These are phyloP conservation scores for Notodonta dromedarius DNA, from an alignment of 2,888 invertebrate species.

Conservation along the genomic window DNA sequence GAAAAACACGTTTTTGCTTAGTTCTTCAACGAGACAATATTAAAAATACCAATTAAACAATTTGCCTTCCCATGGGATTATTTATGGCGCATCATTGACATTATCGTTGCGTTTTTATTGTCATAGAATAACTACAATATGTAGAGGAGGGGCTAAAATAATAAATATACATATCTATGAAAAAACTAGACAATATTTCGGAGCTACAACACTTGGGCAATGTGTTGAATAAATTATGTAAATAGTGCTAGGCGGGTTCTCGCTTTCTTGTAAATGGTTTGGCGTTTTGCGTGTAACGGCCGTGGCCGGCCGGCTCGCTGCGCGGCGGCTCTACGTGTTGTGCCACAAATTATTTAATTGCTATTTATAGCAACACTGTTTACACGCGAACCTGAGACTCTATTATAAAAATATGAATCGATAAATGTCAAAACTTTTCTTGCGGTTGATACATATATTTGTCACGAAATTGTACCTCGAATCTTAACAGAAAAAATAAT, in stretches of 20 bases:
- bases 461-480: conserved; percentile 5
- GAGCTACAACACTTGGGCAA: conserved; percentile 51
- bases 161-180: not conserved
- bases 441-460: conserved; percentile 6
- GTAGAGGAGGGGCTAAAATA: no score
- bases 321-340: conserved; percentile 61
- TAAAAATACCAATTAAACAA: no score
- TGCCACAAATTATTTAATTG: conserved; percentile 77
- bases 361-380: conserved; percentile 53
- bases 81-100: no score
- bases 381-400: conserved; percentile 50
- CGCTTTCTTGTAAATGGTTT: conserved; percentile 82
- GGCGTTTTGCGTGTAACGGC: conserved; percentile 76
- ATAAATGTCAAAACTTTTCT: conserved; percentile 5
- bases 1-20: not conserved
- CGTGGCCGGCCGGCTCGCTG: conserved; percentile 51
- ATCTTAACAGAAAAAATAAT: no score
- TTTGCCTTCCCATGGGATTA: no score
- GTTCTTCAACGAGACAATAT: not conserved
- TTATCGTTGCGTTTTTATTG: no score
- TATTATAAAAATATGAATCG: conserved; percentile 9
- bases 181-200: not conserved
- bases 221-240: conserved; percentile 80
- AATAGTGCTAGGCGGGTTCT: conserved; percentile 76
- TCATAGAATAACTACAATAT: no score